Conservation (phyloP, 2,797 vertebrate species). For the Meda fulgida region DNA sequence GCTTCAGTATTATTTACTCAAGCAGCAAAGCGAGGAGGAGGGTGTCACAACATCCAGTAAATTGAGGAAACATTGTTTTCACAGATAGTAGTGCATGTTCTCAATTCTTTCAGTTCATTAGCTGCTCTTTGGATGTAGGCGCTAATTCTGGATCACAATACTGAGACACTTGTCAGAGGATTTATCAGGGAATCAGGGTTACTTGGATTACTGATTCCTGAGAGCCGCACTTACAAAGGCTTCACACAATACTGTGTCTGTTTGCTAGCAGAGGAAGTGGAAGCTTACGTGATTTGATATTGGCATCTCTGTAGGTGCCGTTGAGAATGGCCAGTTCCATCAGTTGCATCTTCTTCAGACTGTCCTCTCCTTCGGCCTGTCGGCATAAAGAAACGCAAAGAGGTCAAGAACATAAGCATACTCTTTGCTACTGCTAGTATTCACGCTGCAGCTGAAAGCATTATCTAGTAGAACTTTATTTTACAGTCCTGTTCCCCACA, state of each 20-base stretch:
- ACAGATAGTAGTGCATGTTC: conserved; percentile 31
- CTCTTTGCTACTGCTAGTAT: background rate
- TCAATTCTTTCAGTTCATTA: conserved; percentile 47
- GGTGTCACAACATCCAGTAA: conserved; percentile 25
- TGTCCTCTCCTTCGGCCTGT: conserved; percentile 93
- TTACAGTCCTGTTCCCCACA: no score
- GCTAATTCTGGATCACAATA: conserved; percentile 53
- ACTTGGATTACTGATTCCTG: conserved; percentile 45
- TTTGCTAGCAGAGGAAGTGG: background rate
- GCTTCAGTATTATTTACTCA: conserved; percentile 38
- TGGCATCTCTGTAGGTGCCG: conserved; percentile 93
- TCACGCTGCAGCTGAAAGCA: background rate
- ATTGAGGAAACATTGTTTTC: conserved; percentile 42
- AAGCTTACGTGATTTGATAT: conserved; percentile 93
- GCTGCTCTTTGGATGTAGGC: conserved; percentile 21
- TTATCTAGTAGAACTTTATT: background rate
- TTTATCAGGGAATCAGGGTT: conserved; percentile 53
- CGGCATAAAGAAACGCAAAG: background rate
- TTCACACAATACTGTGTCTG: conserved; percentile 23
- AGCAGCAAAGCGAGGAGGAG: conserved; percentile 41
- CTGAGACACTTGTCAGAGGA: conserved; percentile 43
- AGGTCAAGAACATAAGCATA: background rate
- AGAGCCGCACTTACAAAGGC: conserved; percentile 37
- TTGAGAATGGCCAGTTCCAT: conserved; percentile 95
- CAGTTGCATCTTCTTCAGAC: conserved; percentile 95